Base-by-base conservation (phyloP, 2,113 vertebrate species). In the Prolemur simus region DNA sequence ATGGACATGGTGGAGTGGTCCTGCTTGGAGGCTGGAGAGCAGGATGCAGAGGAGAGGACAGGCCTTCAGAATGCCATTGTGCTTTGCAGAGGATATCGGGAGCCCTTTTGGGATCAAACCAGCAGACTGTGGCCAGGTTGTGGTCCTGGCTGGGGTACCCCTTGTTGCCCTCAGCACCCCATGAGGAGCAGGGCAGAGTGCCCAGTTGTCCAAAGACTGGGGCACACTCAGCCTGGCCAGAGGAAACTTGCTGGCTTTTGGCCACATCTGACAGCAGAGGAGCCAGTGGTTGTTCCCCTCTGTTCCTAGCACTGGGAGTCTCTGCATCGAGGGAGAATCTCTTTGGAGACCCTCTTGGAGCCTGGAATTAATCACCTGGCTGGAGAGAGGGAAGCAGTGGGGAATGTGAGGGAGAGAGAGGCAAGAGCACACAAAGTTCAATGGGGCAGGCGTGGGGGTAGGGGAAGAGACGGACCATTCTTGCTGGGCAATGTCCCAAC, bases 391-490 rank as follows among this genome's bases (percentile, higher is more conserved):
- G 20, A 2, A 66, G 29, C 21, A 11, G 17, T 87, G 32, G 76
- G 76, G 34, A 17, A 18, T 76, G 20, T 3, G 37, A 49, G 47
- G n/a, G 37, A 74, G 39, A 37, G 27, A 83, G 14, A 83, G 74
- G 68, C 27, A 64, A 49, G 69, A 47, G 1, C 9, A n/a, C 17
- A 92, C 13, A 69, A 32, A 60, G 2, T 34, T 73, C 8, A n/a
- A 14, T 5, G 23, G 25, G 10, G 2, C 5, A 20, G 25, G 8
- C 1, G 18, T 2, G 2, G 20, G 34, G 2, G 13, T 3, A 2
- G 20, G n/a, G 17, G 27, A 74, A 32, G 73, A 39, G 32, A 60
- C 17, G 27, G 39, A 42, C 37, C 39, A 7, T 78, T 8, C 32
- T 0, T 0, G 37, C 29, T 14, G 1, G 14, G 39, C 0, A 63